Evolutionary conservation across 2,888 invertebrate genomes (phyloP).

Genomic region (Acanthococcus lagerstroemiae): DNA sequence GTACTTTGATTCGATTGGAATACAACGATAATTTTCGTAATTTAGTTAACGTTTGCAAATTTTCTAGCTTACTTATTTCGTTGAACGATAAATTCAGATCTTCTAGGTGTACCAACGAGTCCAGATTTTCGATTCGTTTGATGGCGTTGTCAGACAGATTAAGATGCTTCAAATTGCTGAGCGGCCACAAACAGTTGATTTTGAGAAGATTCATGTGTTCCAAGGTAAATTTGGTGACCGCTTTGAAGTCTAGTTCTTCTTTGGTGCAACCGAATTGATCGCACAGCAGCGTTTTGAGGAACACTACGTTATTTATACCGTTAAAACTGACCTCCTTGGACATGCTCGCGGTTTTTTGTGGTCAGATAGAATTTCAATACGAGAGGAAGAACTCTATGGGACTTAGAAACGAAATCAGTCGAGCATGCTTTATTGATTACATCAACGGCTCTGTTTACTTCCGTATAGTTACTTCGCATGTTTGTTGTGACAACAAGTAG

Average conservation of each 20-base stretch:
- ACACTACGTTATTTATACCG: conserved; percentile 17
- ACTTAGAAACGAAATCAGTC: too few relatives aligned
- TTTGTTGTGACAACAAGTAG: too few relatives aligned
- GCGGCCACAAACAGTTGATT: conserved; percentile 20
- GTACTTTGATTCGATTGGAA: not conserved
- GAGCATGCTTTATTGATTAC: too few relatives aligned
- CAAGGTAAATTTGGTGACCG: not conserved
- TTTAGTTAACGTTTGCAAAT: not conserved
- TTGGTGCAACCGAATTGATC: conserved; percentile 1
- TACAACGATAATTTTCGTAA: not conserved
- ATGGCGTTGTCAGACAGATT: conserved; percentile 4
- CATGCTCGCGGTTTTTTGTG: not conserved
- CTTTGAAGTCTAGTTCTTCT: conserved; percentile 14
- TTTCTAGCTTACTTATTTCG: conserved; percentile 14
- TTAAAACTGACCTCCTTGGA: not conserved
- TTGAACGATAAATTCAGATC: conserved; percentile 16
- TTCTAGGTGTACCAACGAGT: not conserved
- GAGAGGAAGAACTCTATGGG: too few relatives aligned
- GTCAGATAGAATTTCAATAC: too few relatives aligned
- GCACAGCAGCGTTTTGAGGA: not conserved
- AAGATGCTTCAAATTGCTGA: conserved; percentile 4
- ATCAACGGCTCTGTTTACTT: too few relatives aligned
- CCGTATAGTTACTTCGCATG: too few relatives aligned
- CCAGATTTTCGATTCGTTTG: conserved; percentile 15
- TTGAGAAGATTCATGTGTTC: conserved; percentile 9